Conservation (phyloP, 1,140 invertebrate species). For the Cotesia typhae region DNA sequence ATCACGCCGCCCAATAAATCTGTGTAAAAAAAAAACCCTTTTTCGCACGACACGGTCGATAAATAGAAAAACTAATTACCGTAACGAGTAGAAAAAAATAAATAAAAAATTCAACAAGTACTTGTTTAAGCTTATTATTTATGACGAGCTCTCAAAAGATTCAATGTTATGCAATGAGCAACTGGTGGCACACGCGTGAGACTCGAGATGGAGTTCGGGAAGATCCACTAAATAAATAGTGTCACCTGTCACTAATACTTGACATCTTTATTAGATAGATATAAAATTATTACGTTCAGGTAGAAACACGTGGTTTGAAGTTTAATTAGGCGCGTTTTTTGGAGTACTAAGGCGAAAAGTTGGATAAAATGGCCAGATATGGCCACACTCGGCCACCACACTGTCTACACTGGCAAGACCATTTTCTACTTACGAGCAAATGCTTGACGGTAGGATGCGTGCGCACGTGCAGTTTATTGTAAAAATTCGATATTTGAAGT, state of each 20-base stretch:
- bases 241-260: constrained; percentile 29
- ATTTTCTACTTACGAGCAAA: constrained; percentile 33
- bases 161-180: constrained; percentile 59
- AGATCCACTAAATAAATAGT: background rate
- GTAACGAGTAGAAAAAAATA: background rate
- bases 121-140: background rate
- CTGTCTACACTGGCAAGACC: constrained; percentile 47
- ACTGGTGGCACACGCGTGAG: constrained; percentile 57
- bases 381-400: constrained; percentile 49
- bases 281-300: background rate
- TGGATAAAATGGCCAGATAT: constrained; percentile 41
- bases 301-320: background rate
- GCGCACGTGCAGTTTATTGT: constrained; percentile 14
- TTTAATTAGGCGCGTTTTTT: constrained; percentile 17
- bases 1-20: constrained; percentile 16
- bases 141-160: background rate
- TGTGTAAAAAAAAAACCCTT: too few relatives aligned
- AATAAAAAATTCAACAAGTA: background rate
- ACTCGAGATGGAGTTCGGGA: background rate
- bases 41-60: background rate
- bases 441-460: constrained; percentile 9
- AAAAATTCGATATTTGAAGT: too few relatives aligned
- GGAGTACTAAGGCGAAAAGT: constrained; percentile 7
- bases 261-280: background rate
- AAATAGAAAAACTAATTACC: background rate